Conservation (phyloP, 2,113 vertebrate species). For the Cervus canadensis region DNA sequence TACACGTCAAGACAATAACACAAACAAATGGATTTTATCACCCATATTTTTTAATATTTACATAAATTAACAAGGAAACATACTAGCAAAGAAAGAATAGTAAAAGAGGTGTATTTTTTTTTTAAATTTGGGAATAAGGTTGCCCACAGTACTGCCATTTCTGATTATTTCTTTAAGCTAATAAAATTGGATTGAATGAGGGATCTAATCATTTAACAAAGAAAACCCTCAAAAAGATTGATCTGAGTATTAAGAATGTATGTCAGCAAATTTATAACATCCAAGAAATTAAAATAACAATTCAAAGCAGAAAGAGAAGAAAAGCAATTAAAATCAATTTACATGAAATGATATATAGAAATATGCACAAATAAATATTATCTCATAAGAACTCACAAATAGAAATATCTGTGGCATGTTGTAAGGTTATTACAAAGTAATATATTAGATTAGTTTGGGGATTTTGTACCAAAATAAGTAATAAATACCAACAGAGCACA, state of each 20-base stretch:
- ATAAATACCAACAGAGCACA: neutral
- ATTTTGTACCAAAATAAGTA: neutral
- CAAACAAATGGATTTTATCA: neutral
- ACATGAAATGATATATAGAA: neutral
- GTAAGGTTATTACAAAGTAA: neutral
- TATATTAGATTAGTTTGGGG: neutral
- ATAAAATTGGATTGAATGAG: neutral
- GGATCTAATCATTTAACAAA: neutral
- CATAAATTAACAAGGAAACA: neutral
- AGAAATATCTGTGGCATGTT: neutral
- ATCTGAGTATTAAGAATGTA: neutral
- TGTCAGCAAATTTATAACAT: neutral
- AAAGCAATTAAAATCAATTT: neutral
- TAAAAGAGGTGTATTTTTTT: no score
- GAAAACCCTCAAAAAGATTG: neutral
- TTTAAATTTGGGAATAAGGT: neutral
- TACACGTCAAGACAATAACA: neutral
- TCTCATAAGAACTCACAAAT: neutral
- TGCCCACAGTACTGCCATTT: neutral
- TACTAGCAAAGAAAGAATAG: neutral
- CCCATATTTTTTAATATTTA: neutral
- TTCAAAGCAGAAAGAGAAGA: neutral
- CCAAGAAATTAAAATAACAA: neutral
- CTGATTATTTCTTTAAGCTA: neutral
- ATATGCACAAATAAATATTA: neutral